phyloP scores from a whole-genome alignment of 2,888 invertebrate genomes.

The Caenorhabditis japonica region DNA sequence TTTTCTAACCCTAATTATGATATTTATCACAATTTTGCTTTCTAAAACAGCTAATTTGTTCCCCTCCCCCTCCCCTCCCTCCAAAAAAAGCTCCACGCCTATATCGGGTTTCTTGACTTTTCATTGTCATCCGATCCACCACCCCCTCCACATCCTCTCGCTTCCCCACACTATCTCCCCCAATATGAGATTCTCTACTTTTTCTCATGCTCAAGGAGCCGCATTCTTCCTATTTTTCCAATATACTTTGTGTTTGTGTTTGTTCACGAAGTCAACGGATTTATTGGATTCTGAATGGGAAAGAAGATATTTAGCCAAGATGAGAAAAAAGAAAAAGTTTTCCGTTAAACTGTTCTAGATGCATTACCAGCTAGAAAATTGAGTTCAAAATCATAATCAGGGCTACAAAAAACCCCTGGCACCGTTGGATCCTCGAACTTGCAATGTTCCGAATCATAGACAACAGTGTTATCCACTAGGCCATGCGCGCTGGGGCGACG shows the following conservation, averaged over 20 bases:
- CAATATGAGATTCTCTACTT: background rate
- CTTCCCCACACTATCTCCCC: background rate
- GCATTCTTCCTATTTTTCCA: conserved; percentile 5
- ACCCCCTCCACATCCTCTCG: background rate
- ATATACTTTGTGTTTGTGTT: conserved; percentile 10
- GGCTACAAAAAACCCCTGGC: too few relatives aligned
- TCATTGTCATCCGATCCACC: conserved; percentile 16
- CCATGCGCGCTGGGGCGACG: too few relatives aligned
- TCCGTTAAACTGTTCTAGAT: too few relatives aligned
- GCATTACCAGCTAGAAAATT: too few relatives aligned
- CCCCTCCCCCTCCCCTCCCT: background rate
- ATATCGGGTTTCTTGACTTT: too few relatives aligned
- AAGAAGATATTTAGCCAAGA: background rate
- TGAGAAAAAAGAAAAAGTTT: conserved; percentile 1
- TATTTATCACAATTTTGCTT: background rate
- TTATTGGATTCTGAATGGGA: too few relatives aligned
- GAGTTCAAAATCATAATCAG: too few relatives aligned
- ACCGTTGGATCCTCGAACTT: too few relatives aligned
- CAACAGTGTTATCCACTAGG: too few relatives aligned
- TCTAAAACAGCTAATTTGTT: conserved; percentile 4
- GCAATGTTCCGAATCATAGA: too few relatives aligned
- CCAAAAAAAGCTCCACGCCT: too few relatives aligned
- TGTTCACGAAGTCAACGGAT: conserved; percentile 16
- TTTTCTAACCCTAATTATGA: too few relatives aligned
- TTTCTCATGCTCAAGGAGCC: conserved; percentile 17